Evolutionary conservation across 2,797 vertebrate genomes (phyloP).

Genomic region (Bovichtus diacanthus): DNA sequence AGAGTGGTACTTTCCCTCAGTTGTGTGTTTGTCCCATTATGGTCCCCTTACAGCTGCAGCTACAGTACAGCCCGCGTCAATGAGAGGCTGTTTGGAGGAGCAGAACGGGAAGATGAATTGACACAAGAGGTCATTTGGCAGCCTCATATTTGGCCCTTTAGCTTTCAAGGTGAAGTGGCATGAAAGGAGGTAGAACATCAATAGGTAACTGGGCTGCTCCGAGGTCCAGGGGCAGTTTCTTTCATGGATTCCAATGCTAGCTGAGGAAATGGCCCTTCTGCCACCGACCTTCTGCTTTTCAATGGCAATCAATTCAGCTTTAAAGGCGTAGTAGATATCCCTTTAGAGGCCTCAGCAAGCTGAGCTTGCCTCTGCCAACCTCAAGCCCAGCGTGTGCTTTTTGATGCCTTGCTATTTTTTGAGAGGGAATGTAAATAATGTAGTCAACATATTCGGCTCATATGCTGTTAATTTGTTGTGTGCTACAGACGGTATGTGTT

Average conservation of each 20-base stretch:
- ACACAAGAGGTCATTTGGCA: slow-evolving; percentile 78
- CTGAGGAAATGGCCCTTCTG: slow-evolving; percentile 69
- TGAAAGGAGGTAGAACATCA: slow-evolving; percentile 81
- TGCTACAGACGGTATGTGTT: not conserved
- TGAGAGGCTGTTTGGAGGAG: slow-evolving; percentile 49
- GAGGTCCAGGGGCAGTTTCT: slow-evolving; percentile 66
- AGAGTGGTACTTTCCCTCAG: slow-evolving; percentile 1
- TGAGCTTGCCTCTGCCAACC: slow-evolving; percentile 37
- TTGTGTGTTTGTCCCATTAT: slow-evolving; percentile 22
- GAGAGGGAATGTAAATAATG: slow-evolving; percentile 27
- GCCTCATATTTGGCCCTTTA: slow-evolving; percentile 74
- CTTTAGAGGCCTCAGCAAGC: slow-evolving; percentile 51
- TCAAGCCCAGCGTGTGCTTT: slow-evolving; percentile 32
- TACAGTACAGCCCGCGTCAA: slow-evolving; percentile 48
- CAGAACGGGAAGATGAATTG: slow-evolving; percentile 73
- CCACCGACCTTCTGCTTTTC: slow-evolving; percentile 72
- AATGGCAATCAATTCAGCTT: slow-evolving; percentile 82
- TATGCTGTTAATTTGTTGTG: not conserved
- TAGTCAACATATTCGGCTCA: not conserved
- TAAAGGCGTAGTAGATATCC: slow-evolving; percentile 63
- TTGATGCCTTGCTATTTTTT: slow-evolving; percentile 40
- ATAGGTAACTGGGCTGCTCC: slow-evolving; percentile 67
- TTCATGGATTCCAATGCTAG: slow-evolving; percentile 67
- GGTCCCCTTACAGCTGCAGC: slow-evolving; percentile 35
- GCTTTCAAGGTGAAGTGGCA: slow-evolving; percentile 80